phyloP scores from a whole-genome alignment of 1,140 invertebrate species.

The Psix sp. region DNA sequence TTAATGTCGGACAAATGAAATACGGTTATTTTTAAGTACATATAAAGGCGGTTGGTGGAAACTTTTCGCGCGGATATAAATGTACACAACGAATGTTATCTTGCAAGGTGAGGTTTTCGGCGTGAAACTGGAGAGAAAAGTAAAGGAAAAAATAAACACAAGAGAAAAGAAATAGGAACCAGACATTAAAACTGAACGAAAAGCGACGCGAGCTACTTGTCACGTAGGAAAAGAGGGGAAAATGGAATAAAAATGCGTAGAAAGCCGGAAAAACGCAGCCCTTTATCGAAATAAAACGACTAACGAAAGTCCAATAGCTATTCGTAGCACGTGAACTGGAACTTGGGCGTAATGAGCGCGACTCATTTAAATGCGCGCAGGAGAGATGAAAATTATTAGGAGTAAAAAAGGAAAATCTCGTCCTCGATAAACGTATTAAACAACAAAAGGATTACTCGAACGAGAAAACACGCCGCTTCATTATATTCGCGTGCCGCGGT shows the following conservation, averaged over 20 bases:
- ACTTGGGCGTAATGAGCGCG: constrained; percentile 51
- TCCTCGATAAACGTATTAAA: constrained; percentile 56
- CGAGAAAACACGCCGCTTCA: constrained; percentile 34
- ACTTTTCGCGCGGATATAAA: constrained; percentile 12
- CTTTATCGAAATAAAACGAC: constrained; percentile 54
- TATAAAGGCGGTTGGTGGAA: no score
- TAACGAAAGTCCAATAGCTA: constrained; percentile 47
- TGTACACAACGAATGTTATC: no score
- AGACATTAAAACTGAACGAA: constrained; percentile 23
- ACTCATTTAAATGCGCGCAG: constrained; percentile 44
- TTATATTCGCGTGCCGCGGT: constrained; percentile 34
- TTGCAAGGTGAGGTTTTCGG: no score
- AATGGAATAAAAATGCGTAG: constrained; percentile 3
- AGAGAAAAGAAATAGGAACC: background rate
- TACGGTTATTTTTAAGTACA: no score
- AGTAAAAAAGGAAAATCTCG: constrained; percentile 22
- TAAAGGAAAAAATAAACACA: background rate
- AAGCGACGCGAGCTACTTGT: constrained; percentile 19
- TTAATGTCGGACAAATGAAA: no score
- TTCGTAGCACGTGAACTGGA: constrained; percentile 50
- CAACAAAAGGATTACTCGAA: constrained; percentile 42
- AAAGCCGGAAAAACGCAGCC: constrained; percentile 25
- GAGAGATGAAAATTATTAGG: constrained; percentile 49
- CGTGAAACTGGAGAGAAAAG: background rate
- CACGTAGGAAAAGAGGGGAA: background rate